Percentiles rank a stretch among this genome's conserved stretches.
These are phyloP conservation scores for Ametastegia equiseti DNA, from an alignment of 2,888 invertebrate genomes.

Conservation along the genomic window DNA sequence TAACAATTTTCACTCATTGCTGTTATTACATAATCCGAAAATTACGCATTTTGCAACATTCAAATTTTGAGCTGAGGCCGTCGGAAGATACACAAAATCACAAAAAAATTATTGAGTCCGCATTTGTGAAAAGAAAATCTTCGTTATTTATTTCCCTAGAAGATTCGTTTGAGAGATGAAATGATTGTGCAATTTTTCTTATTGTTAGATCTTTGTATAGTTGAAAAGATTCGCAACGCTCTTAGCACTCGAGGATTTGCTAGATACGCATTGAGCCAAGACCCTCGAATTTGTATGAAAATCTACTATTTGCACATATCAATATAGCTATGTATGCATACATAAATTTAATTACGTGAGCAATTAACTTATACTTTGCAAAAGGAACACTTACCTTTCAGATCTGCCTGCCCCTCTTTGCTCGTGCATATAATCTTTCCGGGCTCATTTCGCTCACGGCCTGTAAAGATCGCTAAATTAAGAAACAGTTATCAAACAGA, in stretches of 20 bases:
- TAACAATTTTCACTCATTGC: no score
- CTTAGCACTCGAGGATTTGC: not conserved
- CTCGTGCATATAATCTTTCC: not conserved
- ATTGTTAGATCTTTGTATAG: not conserved
- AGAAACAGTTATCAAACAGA: not conserved
- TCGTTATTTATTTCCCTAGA: not conserved
- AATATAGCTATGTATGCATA: no score
- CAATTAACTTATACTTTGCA: not conserved
- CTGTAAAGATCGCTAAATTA: conserved; percentile 5
- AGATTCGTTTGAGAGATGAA: not conserved
- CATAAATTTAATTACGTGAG: not conserved
- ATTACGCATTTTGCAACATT: not conserved
- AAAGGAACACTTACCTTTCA: not conserved
- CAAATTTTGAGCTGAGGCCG: not conserved
- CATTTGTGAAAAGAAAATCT: not conserved
- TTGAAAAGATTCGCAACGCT: not conserved
- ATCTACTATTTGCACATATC: conserved; percentile 13
- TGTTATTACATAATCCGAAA: no score
- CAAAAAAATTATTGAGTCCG: not conserved
- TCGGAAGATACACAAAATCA: not conserved
- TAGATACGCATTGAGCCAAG: not conserved
- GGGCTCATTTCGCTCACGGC: not conserved
- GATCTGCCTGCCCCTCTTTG: not conserved
- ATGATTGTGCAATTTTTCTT: not conserved
- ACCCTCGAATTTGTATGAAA: not conserved